These are phyloP conservation scores for Chirona hameri DNA, from an alignment of 2,888 invertebrate species.

Conservation along the genomic window DNA sequence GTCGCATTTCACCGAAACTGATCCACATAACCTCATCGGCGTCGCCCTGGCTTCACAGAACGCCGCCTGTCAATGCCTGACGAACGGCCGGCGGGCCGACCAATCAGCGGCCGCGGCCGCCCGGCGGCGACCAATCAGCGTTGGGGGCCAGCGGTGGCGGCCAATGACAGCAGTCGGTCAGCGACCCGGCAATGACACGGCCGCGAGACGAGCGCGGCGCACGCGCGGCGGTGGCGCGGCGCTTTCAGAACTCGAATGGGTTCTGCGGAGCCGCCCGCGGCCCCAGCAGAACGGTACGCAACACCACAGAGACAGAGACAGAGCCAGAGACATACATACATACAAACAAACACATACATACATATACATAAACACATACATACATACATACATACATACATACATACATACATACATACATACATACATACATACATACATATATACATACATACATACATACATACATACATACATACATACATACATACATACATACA, in stretches of 20 bases:
- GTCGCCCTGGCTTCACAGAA: background rate
- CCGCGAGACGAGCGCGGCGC: background rate
- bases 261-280: background rate
- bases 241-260: background rate
- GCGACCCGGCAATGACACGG: background rate
- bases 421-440: too few species aligned
- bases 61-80: background rate
- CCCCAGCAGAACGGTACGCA: background rate
- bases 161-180: background rate
- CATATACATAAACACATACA: too few species aligned
- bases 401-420: too few species aligned
- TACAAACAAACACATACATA: background rate
- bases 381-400: too few species aligned
- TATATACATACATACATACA: too few species aligned
- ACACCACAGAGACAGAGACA: background rate
- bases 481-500: too few species aligned
- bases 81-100: background rate
- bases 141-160: background rate
- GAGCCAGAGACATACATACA: too few species aligned
- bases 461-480: too few species aligned
- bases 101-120: background rate
- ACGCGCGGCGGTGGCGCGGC: background rate
- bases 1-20: too few species aligned
- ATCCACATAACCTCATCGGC: too few species aligned
- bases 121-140: constrained; percentile 3